These are phyloP conservation scores for Aphis craccivora DNA, from an alignment of 1,140 invertebrate genomes.

Conservation along the genomic window DNA sequence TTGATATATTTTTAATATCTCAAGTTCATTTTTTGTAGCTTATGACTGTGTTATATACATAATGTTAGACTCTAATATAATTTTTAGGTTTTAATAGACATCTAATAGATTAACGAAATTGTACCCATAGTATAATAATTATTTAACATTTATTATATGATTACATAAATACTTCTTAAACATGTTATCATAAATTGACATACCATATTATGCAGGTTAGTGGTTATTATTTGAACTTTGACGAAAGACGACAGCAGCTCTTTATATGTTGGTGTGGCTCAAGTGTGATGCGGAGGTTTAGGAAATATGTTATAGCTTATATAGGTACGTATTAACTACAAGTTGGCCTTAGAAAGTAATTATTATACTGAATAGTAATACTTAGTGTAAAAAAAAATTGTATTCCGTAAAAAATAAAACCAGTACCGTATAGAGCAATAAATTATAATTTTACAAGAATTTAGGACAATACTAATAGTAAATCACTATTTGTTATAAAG, in stretches of 20 bases:
- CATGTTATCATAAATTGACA: background rate
- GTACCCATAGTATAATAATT: background rate
- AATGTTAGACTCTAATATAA: background rate
- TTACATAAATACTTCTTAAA: background rate
- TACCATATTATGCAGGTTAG: background rate
- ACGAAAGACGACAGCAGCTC: background rate
- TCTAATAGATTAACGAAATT: background rate
- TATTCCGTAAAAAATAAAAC: background rate
- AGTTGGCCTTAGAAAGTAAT: background rate
- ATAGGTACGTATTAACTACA: background rate
- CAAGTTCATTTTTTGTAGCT: background rate
- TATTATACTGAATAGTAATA: background rate
- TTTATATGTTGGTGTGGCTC: background rate
- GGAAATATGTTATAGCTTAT: background rate
- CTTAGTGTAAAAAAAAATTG: background rate
- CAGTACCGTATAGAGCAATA: background rate
- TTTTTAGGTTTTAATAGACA: background rate
- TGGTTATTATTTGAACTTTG: background rate
- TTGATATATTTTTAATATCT: conserved; percentile 6
- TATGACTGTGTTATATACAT: background rate
- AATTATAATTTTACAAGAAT: background rate
- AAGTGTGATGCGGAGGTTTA: background rate
- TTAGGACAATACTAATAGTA: background rate
- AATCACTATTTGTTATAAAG: background rate
- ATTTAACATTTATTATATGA: background rate